Evolutionary conservation across 2,888 invertebrate species (phyloP).

Genomic region (Clusia tigrina): DNA sequence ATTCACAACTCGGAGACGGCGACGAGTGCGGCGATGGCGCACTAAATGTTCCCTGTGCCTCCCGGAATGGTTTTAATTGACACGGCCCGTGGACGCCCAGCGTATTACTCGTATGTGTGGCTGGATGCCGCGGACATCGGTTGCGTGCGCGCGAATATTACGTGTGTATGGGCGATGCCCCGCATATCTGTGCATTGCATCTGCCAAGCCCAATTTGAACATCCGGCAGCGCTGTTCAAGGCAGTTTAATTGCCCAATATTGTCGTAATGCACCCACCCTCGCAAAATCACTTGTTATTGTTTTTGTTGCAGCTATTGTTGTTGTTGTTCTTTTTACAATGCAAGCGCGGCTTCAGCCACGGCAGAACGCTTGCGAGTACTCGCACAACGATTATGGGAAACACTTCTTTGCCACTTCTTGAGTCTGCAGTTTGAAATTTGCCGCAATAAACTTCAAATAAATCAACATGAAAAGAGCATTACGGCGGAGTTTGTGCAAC

Average conservation of each 20-base stretch:
- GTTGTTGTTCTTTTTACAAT: conserved; percentile 24
- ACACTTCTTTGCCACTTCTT: too few species aligned
- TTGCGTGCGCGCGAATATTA: neutral
- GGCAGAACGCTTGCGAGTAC: too few species aligned
- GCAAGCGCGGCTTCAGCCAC: conserved; percentile 12
- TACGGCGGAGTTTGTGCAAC: too few species aligned
- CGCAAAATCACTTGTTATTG: conserved; percentile 31
- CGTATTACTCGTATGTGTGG: neutral
- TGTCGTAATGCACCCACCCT: conserved; percentile 26
- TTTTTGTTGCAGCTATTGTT: neutral
- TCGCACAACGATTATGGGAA: too few species aligned
- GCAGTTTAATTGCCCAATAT: conserved; percentile 37
- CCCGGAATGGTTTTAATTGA: too few species aligned
- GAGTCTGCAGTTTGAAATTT: too few species aligned
- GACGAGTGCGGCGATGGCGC: conserved; percentile 12
- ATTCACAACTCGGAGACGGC: too few species aligned
- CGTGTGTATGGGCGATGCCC: neutral
- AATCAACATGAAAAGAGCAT: too few species aligned
- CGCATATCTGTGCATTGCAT: neutral
- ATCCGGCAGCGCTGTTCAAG: conserved; percentile 33
- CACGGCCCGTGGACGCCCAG: neutral
- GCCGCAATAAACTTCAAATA: too few species aligned
- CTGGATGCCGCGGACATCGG: conserved; percentile 1
- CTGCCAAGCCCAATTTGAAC: conserved; percentile 35
- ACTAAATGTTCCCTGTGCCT: neutral